These are phyloP conservation scores for Odontamblyopus rebecca DNA, from an alignment of 2,797 vertebrate species.

Conservation along the genomic window DNA sequence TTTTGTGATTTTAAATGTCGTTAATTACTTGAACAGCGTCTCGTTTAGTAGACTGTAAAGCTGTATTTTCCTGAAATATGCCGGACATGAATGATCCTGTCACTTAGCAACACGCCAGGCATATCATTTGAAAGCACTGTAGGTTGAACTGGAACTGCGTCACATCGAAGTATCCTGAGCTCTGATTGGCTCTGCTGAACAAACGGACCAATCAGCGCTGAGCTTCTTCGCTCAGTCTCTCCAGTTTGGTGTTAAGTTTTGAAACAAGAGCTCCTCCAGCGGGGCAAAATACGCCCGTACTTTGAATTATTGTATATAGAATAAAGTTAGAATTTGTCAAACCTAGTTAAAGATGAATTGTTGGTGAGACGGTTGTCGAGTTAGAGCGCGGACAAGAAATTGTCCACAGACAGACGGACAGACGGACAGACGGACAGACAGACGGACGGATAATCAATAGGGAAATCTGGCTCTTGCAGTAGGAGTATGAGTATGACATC, in stretches of 20 bases:
- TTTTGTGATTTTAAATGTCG: background rate
- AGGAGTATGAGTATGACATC: too few species aligned
- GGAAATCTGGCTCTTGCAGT: too few species aligned
- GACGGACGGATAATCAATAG: too few species aligned
- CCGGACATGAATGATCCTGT: background rate
- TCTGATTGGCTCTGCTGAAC: slow-evolving; percentile 53
- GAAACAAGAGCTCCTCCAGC: slow-evolving; percentile 14
- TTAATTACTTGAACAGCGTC: background rate
- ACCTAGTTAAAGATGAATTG: too few species aligned
- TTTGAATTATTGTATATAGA: too few species aligned
- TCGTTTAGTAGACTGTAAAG: background rate
- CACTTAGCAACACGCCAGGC: slow-evolving; percentile 62
- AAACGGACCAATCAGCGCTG: slow-evolving; percentile 45
- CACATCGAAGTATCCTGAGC: slow-evolving; percentile 18
- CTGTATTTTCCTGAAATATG: background rate
- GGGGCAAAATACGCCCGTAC: too few species aligned
- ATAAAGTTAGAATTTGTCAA: too few species aligned
- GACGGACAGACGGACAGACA: too few species aligned
- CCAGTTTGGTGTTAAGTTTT: slow-evolving; percentile 46
- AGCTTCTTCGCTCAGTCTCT: slow-evolving; percentile 35
- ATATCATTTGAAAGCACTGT: slow-evolving; percentile 7
- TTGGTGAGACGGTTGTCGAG: too few species aligned
- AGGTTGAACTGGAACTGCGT: background rate
- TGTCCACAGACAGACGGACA: too few species aligned
- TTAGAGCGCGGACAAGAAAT: too few species aligned